Base-by-base conservation (phyloP, 2,113 vertebrate species). In the Symphodus melops region DNA sequence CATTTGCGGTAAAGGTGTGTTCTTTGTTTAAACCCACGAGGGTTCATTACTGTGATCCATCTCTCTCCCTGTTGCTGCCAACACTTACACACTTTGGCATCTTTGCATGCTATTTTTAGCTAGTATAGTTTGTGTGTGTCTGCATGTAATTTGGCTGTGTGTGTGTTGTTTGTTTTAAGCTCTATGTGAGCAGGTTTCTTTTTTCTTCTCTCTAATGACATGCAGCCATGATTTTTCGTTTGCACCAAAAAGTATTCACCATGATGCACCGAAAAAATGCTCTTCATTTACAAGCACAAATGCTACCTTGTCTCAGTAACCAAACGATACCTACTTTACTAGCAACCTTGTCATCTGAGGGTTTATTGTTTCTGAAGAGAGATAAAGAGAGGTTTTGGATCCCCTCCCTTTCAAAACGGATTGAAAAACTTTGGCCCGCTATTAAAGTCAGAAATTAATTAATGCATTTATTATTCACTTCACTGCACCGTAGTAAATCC, bases 41-140 rank as follows among this genome's bases (percentile, higher is more conserved):
- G 75, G 69, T 89, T 93, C 89, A 89, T 93, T 91, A 88, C 75
- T 76, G 82, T 86, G 85, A 92, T 93, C 86, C 67, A 81, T 87
- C 86, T 86, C 79, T 78, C 61, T 73, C 81, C 58, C 39, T 77
- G 51, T 75, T 82, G 67, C 58, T 84, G 78, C 80, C 81, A 78
- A 68, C 67, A 10, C 76, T 68, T 75, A 86, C 83, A 82, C 67
- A 72, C 74, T 72, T 77, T 84, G 80, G 84, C 63, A 3, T 88
- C 79, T 53, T 14, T 56, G 49, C 49, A 44, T n/a, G 78, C 63
- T 91, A 89, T 91, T 90, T 89, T 80, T 84, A 80, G 79, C 48
- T 69, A 58, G 1, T 11, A 23, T 16, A 68, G 12, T 17, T 17
- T 58, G 25, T 25, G 60, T 48, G 11, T 41, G 28, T 61, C 33